phyloP scores from a whole-genome alignment of 2,797 vertebrate species.

The Tragelaphus oryx region DNA sequence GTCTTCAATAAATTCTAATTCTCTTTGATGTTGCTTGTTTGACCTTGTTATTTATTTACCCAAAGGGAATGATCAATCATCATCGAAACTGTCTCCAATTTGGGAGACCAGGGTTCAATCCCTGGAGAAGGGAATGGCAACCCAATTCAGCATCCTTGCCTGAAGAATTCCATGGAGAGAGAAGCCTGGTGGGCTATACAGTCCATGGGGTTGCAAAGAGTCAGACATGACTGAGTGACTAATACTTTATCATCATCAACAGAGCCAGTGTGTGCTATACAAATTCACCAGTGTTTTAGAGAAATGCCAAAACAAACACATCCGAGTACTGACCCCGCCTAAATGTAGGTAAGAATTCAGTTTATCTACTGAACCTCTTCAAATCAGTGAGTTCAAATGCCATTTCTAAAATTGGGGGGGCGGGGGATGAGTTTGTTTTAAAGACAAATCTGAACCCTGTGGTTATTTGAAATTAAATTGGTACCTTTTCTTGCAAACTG shows the following conservation, averaged over 20 bases:
- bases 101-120: neutral
- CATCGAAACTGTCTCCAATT: neutral
- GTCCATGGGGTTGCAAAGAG: neutral
- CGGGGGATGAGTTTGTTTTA: neutral
- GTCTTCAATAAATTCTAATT: neutral
- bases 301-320: neutral
- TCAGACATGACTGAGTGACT: neutral
- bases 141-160: neutral
- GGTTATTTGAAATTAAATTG: conserved; percentile 5
- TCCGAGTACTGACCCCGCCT: neutral
- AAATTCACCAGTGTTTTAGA: neutral
- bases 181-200: neutral
- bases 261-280: neutral
- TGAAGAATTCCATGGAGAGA: neutral
- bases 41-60: neutral
- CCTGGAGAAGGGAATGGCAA: neutral
- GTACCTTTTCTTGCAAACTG: neutral
- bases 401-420: neutral
- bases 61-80: neutral
- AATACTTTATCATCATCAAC: neutral
- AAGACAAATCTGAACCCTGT: neutral
- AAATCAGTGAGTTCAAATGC: neutral
- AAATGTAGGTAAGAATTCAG: neutral
- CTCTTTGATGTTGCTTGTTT: neutral
- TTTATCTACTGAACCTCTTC: neutral